These are phyloP conservation scores for Sialia sialis DNA, from an alignment of 2,113 vertebrate species.

Conservation along the genomic window DNA sequence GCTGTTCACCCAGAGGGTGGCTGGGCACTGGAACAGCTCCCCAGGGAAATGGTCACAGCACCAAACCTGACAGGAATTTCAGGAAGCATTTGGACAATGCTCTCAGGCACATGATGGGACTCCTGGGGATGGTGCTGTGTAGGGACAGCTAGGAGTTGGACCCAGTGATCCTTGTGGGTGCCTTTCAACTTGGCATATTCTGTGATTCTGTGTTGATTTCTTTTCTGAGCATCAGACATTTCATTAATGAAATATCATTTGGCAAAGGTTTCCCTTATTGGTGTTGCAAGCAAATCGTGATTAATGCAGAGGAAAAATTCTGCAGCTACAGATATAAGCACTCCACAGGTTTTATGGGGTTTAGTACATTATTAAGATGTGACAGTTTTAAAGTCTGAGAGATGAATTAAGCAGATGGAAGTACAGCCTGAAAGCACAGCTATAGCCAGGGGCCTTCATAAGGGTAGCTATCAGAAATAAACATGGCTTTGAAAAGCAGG, in stretches of 20 bases:
- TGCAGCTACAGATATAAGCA: background rate
- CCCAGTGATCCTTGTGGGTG: background rate
- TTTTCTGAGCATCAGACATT: background rate
- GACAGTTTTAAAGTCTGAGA: background rate
- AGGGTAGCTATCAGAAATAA: background rate
- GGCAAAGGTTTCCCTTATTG: background rate
- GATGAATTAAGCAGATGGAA: background rate
- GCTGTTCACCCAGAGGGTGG: background rate
- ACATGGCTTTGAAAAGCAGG: background rate
- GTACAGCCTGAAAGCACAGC: background rate
- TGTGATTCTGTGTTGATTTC: background rate
- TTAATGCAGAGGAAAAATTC: background rate
- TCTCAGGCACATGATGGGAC: background rate
- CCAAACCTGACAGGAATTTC: background rate
- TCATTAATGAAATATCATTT: background rate
- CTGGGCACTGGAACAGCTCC: background rate
- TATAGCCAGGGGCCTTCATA: background rate
- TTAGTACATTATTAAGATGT: background rate
- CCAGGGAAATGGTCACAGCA: background rate
- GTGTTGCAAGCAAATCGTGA: background rate
- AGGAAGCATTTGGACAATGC: fast-evolving
- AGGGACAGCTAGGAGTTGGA: background rate
- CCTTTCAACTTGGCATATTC: background rate
- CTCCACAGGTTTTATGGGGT: background rate
- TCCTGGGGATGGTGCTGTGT: too few relatives aligned